Evolutionary conservation across 2,113 vertebrate species (phyloP).

Genomic region (Blennius ocellaris): DNA sequence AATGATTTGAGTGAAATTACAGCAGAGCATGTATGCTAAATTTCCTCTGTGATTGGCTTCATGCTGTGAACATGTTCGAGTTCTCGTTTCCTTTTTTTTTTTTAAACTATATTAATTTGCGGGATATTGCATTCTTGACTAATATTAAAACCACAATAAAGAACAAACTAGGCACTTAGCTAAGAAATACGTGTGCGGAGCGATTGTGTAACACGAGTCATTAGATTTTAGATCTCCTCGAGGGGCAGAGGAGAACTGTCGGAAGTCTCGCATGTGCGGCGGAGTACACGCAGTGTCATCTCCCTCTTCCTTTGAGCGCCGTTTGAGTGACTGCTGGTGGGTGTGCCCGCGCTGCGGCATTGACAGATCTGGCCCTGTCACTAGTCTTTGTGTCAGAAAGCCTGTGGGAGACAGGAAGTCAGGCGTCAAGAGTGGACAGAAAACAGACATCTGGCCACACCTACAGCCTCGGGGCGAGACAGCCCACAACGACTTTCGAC

Average conservation of each 20-base stretch:
- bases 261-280: conserved; percentile 51
- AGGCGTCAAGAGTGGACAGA: conserved; percentile 53
- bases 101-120: background rate
- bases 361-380: conserved; percentile 68
- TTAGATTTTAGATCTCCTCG: background rate
- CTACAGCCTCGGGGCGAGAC: conserved; percentile 36
- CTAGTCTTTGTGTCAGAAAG: conserved; percentile 65
- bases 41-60: conserved; percentile 2
- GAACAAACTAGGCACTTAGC: background rate
- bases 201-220: background rate
- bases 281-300: conserved; percentile 60
- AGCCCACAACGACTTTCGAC: background rate
- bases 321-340: conserved; percentile 55
- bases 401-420: conserved; percentile 68
- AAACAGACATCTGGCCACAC: conserved; percentile 64
- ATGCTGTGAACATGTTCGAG: conserved; percentile 10
- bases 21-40: background rate
- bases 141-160: conserved; percentile 1
- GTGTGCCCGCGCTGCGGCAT: conserved; percentile 63
- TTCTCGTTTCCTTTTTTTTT: conserved; percentile 49
- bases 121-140: conserved; percentile 12
- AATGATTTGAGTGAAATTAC: background rate
- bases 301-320: conserved; percentile 52
- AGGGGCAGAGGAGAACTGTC: conserved; percentile 16
- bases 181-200: background rate